Evolutionary conservation across 2,113 vertebrate species (phyloP), one percentile per base, ranked within the genome.

Genomic region (Euleptes europaea): DNA sequence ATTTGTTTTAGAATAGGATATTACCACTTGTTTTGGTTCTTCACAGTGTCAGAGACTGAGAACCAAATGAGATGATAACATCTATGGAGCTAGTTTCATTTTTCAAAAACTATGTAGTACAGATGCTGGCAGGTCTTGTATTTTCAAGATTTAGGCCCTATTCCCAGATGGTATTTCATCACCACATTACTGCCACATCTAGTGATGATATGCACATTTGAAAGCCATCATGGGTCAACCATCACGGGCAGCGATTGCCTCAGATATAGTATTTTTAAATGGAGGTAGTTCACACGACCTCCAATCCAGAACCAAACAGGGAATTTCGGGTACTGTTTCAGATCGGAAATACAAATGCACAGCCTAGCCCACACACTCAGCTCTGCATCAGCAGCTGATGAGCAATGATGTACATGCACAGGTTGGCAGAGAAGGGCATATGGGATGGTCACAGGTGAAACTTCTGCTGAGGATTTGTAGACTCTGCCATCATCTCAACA

Each of bases 401-500:
- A 60, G 23, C 44, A 63, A 47, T 44, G 3, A 47, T 42, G 12
- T 44, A 12, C 38, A 10, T 44, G 49, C 40, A 44, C 76, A 88
- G 84, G 33, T 21, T 14, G 1, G 71, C 84, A 87, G 86, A 81
- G 84, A 91, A 78, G 80, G 88, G 88, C 82, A 90, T 92, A 85
- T 78, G 75, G 86, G 87, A 87, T 89, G 82, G 85, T 93, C 66
- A 89, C 84, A 84, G 82, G 79, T 91, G 85, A 96, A 94, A 93
- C 89, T 88, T 84, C 94, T 76, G 91, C 90, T 89, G 75, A 87
- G 84, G 87, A 91, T 78, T 89, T 85, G 92, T 76, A 81, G 86
- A 92, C 88, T 93, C 89, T 89, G 83, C 42, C 85, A 92, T 84
- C 88, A 87, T 84, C 26, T 2, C 89, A 92, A 92, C 94, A 95